These are phyloP conservation scores for Artemisiospiza belli DNA, from an alignment of 2,113 vertebrate genomes.

Conservation along the genomic window DNA sequence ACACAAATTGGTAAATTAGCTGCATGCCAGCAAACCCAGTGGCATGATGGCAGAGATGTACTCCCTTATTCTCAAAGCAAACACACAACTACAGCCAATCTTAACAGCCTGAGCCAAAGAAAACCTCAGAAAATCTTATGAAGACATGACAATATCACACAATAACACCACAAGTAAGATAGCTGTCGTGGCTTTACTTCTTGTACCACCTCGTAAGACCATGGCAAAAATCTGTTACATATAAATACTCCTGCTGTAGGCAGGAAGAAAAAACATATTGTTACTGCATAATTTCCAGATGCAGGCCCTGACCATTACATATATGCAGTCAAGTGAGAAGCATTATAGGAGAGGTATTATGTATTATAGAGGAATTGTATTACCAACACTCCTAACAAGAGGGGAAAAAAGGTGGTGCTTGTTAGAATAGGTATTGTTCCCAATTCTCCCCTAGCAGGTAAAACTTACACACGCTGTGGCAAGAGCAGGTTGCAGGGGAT, in stretches of 20 bases:
- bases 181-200: background rate
- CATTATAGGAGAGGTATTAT: background rate
- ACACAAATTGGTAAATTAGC: background rate
- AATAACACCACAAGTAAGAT: background rate
- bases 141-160: background rate
- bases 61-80: background rate
- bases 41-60: background rate
- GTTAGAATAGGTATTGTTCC: background rate
- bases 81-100: background rate
- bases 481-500: background rate
- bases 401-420: rapidly evolving
- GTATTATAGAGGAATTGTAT: background rate
- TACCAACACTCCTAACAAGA: background rate
- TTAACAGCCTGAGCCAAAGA: background rate
- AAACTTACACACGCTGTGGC: background rate
- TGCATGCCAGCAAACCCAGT: background rate
- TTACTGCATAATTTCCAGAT: background rate
- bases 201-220: background rate
- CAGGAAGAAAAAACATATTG: background rate
- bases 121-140: background rate
- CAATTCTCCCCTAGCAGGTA: background rate
- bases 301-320: background rate
- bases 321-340: background rate
- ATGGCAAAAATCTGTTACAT: background rate
- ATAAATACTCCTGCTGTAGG: background rate